Evolutionary conservation across 1,140 invertebrate genomes (phyloP).

Genomic region (Cheumatopsyche charites): DNA sequence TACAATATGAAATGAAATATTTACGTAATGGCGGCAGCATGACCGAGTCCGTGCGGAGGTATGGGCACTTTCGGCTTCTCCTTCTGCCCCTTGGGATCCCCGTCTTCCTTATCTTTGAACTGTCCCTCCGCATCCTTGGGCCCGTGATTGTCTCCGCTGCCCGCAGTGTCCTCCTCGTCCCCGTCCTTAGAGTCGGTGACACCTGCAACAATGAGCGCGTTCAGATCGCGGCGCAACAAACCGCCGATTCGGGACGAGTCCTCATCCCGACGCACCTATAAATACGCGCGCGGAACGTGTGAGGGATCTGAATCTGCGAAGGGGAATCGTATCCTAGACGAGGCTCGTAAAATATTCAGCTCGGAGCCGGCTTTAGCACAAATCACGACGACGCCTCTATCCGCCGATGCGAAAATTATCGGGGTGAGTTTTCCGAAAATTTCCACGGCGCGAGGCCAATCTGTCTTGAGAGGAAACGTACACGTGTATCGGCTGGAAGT

Average conservation of each 20-base stretch:
- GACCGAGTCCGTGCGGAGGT: constrained; percentile 40
- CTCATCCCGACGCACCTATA: not conserved
- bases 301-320: not conserved
- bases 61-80: constrained; percentile 34
- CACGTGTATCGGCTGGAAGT: too few relatives aligned
- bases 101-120: constrained; percentile 29
- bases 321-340: not conserved
- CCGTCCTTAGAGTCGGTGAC: constrained; percentile 43
- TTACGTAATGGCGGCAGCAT: constrained; percentile 36
- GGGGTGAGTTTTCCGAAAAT: too few relatives aligned
- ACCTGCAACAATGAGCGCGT: constrained; percentile 32
- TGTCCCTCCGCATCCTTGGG: constrained; percentile 31
- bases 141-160: constrained; percentile 13
- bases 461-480: too few relatives aligned
- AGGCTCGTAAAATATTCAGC: not conserved
- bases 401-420: too few relatives aligned
- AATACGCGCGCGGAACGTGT: too few relatives aligned
- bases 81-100: constrained; percentile 22
- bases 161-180: constrained; percentile 42
- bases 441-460: too few relatives aligned
- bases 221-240: too few relatives aligned
- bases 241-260: too few relatives aligned
- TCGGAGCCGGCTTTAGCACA: not conserved
- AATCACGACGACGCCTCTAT: not conserved
- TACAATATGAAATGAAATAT: not conserved